Conservation (phyloP, 2,888 invertebrate genomes). For the Cantharis rustica region DNA sequence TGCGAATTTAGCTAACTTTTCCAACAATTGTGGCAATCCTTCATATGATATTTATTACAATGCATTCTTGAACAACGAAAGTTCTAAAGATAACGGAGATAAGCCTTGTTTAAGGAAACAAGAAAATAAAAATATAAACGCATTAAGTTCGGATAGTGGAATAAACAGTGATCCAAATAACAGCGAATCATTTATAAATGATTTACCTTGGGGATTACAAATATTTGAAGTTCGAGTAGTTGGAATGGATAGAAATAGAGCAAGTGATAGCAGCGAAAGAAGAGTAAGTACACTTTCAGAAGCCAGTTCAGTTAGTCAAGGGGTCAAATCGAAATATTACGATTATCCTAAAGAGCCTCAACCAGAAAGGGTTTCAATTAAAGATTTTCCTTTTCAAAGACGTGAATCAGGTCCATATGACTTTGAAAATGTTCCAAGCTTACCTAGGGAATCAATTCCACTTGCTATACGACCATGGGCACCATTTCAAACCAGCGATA, state of each 20-base stretch:
- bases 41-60: not conserved
- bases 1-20: not conserved
- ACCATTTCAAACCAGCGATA: constrained; percentile 5
- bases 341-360: not conserved
- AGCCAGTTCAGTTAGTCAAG: not conserved
- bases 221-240: constrained; percentile 11
- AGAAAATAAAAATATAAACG: not conserved
- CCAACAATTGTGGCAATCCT: not conserved
- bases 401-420: not conserved
- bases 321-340: constrained; percentile 3
- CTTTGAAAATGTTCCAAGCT: rapidly evolving
- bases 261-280: not conserved
- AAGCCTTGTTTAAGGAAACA: not conserved
- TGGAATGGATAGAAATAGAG: not conserved
- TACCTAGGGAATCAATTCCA: not conserved
- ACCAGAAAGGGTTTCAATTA: not conserved
- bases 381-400: not conserved
- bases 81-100: not conserved
- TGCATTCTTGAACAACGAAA: not conserved
- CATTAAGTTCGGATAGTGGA: not conserved
- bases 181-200: not conserved
- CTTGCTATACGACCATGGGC: constrained; percentile 7
- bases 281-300: not conserved
- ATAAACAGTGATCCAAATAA: not conserved
- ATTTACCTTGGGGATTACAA: not conserved